These are phyloP conservation scores for Peromyscus californicus DNA, from an alignment of 2,113 vertebrate species.

Conservation along the genomic window DNA sequence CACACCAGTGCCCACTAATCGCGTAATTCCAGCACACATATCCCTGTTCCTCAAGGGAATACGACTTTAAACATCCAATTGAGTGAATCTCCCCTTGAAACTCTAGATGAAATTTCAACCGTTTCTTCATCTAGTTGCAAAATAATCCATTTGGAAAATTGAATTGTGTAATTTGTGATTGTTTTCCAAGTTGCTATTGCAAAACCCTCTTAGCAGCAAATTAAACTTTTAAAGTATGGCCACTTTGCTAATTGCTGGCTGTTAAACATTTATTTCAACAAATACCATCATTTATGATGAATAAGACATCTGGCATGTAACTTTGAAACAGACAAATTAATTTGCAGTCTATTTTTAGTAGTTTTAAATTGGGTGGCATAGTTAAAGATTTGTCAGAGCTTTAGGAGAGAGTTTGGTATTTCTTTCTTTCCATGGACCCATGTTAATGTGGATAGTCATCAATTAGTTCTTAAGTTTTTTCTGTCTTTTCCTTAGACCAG, in stretches of 20 bases:
- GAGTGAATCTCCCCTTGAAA: constrained; percentile 80
- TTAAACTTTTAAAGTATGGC: constrained; percentile 78
- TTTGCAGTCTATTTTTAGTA: constrained; percentile 30
- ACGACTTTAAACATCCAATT: constrained; percentile 69
- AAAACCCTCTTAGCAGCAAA: constrained; percentile 66
- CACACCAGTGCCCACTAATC: constrained; percentile 14
- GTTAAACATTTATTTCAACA: constrained; percentile 77
- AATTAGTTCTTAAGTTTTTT: neutral
- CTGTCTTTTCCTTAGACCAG: neutral
- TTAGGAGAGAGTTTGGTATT: neutral
- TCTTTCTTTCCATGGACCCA: neutral
- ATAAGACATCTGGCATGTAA: constrained; percentile 52
- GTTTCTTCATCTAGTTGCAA: constrained; percentile 78
- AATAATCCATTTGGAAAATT: constrained; percentile 87
- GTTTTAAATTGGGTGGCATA: neutral
- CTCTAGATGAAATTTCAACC: constrained; percentile 78
- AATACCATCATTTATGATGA: constrained; percentile 47
- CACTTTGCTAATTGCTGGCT: constrained; percentile 76
- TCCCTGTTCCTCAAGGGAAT: constrained; percentile 65
- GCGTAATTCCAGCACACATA: constrained; percentile 63
- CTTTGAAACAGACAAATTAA: constrained; percentile 60
- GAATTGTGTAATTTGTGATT: constrained; percentile 82
- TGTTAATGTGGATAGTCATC: neutral
- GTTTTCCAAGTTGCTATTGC: constrained; percentile 83
- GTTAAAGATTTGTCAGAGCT: neutral